These are phyloP conservation scores for Malurus cyaneus DNA, from an alignment of 2,113 vertebrate genomes.

Conservation along the genomic window DNA sequence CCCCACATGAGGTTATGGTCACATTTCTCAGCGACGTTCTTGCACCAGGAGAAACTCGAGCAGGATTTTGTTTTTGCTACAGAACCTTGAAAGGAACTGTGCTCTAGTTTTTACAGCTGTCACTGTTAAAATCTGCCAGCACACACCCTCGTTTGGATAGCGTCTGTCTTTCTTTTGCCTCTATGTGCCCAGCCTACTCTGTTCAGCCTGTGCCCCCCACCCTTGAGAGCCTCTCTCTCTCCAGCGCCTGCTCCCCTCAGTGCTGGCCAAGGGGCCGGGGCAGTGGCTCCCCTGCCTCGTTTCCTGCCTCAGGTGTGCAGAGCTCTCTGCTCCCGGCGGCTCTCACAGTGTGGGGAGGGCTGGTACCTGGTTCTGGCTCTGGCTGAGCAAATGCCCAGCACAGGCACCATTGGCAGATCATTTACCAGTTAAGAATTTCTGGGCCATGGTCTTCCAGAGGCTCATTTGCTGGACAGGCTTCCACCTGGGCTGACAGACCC, in stretches of 20 bases:
- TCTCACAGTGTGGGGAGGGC: fast-evolving
- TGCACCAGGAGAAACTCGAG: neutral
- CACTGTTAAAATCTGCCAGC: neutral
- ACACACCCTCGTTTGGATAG: fast-evolving
- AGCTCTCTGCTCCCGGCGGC: fast-evolving
- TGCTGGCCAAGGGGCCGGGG: neutral
- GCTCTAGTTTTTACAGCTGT: neutral
- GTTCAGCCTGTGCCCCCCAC: neutral
- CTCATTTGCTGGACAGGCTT: neutral
- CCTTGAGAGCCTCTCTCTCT: neutral
- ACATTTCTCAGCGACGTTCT: fast-evolving
- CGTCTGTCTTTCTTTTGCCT: neutral
- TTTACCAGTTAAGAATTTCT: neutral
- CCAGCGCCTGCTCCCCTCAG: neutral
- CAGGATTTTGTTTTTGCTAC: neutral
- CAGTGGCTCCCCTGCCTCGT: neutral
- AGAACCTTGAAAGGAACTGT: neutral
- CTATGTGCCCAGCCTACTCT: fast-evolving
- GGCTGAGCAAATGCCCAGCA: neutral
- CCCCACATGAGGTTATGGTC: fast-evolving
- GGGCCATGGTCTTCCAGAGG: neutral
- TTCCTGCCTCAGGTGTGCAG: fast-evolving
- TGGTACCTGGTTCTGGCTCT: neutral
- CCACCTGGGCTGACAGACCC: neutral
- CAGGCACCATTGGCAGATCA: fast-evolving